These are phyloP conservation scores for Oreochromis spilurus DNA, from an alignment of 2,113 vertebrate species.

Conservation along the genomic window DNA sequence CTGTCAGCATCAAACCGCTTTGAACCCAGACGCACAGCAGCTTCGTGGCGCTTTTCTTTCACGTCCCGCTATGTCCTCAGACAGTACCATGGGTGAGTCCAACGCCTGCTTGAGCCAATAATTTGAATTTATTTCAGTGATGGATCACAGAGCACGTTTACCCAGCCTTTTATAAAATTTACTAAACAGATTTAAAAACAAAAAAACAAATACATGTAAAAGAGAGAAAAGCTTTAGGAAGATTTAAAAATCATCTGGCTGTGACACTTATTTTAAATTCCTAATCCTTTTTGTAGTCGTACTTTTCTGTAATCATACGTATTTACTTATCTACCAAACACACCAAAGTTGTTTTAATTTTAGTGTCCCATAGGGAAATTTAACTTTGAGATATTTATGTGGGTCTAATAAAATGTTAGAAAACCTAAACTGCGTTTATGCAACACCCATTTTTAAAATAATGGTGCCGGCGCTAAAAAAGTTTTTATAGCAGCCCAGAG, in stretches of 20 bases:
- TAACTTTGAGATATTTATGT: not conserved
- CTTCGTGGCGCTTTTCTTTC: not conserved
- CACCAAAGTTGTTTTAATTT: not conserved
- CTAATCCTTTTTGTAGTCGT: not conserved
- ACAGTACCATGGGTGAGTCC: conserved; percentile 55
- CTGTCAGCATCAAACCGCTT: not conserved
- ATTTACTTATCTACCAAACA: not conserved
- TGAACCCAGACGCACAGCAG: not conserved
- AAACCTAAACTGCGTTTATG: not conserved
- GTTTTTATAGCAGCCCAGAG: not conserved
- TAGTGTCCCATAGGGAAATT: not conserved
- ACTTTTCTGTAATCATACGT: not conserved
- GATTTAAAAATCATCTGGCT: not conserved
- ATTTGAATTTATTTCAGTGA: not conserved
- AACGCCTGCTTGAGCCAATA: not conserved
- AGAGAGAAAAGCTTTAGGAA: not conserved
- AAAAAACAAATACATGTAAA: not conserved
- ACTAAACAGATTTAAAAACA: rapidly evolving
- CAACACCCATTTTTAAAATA: not conserved
- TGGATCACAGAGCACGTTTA: not conserved
- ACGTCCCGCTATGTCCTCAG: conserved; percentile 46
- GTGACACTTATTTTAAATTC: not conserved
- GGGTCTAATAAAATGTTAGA: not conserved
- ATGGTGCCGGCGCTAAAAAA: not conserved
- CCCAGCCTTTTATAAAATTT: not conserved